Base-by-base conservation (phyloP, 2,113 vertebrate species). In the Sphyrna mokarran region DNA sequence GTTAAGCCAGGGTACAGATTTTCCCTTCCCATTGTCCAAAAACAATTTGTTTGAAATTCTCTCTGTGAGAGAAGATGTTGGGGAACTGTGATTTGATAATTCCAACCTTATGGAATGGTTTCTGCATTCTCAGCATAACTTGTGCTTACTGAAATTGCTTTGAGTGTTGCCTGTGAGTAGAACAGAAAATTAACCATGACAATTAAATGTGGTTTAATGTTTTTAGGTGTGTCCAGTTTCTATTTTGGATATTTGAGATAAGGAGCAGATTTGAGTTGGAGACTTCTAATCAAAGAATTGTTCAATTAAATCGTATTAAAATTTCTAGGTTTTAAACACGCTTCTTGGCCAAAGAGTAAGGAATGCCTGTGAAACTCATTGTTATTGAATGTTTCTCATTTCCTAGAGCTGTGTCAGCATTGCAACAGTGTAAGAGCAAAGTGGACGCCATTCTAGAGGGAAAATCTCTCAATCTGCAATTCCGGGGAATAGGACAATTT, bases 361-460 rank as follows among this genome's bases (percentile, higher is more conserved):
- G 3, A 48, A 2, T 54, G 48, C 48, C n/a, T 37, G 18, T 91
- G 29, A 66, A 93, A 63, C 58, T 61, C 14, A 91, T 91, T 63
- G 5, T 61, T 90, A 0, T 37, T 87, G 7, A 90, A 69, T 95
- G 37, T 40, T 70, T 69, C 40, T 89, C 40, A 11, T 86, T 93
- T 96, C 95, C 0, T 95, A 97, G 96, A 93, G 96, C 96, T 96
- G 33, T 97, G 95, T 95, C 96, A 95, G 96, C 96, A 40, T 83
- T 97, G 61, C 78, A 97, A 54, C 72, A 97, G 95, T 97, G 96
- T 96, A 97, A 97, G 96, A 91, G n/a, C 89, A 96, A 96, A 96
- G 96, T 96, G 22, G 96, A 97, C 96, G 95, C 83, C 66, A 72
- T 97, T 43, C 96, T 97, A 61, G 96, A 97, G 76, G 96, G 96